Evolutionary conservation across 2,113 vertebrate genomes (phyloP).

Genomic region (Spheniscus mendiculus): DNA sequence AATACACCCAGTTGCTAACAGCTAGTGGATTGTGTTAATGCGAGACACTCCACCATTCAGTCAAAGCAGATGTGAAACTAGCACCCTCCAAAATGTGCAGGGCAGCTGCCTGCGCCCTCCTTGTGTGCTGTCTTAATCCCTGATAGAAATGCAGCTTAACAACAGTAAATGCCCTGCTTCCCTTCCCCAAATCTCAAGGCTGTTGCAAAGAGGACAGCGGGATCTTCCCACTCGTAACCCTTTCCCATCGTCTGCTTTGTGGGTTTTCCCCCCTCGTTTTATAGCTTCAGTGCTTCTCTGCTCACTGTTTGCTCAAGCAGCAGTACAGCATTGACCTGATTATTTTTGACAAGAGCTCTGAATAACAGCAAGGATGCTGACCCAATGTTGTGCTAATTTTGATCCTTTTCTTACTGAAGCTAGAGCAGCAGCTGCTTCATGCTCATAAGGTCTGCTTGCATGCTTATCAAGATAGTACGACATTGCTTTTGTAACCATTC

Average conservation of each 20-base stretch:
- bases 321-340: background rate
- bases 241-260: background rate
- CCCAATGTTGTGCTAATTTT: background rate
- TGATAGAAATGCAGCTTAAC: background rate
- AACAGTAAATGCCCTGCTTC: background rate
- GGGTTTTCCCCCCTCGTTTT: background rate
- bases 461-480: background rate
- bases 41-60: background rate
- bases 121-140: background rate
- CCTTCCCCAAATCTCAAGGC: background rate
- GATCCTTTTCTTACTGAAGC: background rate
- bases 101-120: background rate
- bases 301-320: background rate
- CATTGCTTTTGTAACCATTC: background rate
- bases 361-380: background rate
- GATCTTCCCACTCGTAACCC: background rate
- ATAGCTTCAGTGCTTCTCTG: background rate
- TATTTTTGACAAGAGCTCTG: conserved; percentile 7
- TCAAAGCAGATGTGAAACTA: background rate
- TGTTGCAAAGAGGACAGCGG: background rate
- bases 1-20: background rate
- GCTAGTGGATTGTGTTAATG: background rate
- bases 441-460: background rate
- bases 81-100: background rate
- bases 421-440: background rate